Percentiles rank a stretch among this genome's conserved stretches.
phyloP scores from a whole-genome alignment of 2,113 vertebrate genomes.

The Cheirogaleus medius region DNA sequence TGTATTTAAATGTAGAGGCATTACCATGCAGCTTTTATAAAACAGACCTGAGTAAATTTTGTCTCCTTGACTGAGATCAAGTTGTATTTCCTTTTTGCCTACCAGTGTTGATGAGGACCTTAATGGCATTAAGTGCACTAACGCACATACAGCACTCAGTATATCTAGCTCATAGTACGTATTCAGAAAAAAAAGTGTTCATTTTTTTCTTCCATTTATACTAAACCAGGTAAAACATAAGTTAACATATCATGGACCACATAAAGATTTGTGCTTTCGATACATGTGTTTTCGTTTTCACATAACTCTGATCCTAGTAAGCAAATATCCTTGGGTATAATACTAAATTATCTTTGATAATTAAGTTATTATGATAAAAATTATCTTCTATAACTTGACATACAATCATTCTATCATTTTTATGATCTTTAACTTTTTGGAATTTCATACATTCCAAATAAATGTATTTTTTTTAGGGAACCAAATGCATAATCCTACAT shows the following conservation, averaged over 20 bases:
- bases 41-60: neutral
- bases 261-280: neutral
- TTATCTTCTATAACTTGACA: neutral
- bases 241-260: neutral
- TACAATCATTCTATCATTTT: neutral
- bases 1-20: constrained; percentile 34
- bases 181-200: neutral
- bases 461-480: neutral
- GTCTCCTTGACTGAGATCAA: neutral
- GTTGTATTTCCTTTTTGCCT: neutral
- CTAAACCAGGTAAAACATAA: neutral
- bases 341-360: constrained; percentile 3
- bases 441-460: neutral
- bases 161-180: neutral
- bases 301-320: neutral
- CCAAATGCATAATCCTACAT: neutral
- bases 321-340: neutral
- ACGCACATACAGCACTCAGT: neutral
- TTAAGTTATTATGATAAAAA: constrained; percentile 19
- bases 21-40: constrained; percentile 1
- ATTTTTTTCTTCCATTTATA: neutral
- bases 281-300: constrained; percentile 5
- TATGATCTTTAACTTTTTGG: neutral
- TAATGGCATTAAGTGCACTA: no score
- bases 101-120: neutral